Percentiles rank a stretch among this genome's conserved stretches.
phyloP scores from a whole-genome alignment of 2,888 invertebrate genomes.

The Bedellia somnulentella region DNA sequence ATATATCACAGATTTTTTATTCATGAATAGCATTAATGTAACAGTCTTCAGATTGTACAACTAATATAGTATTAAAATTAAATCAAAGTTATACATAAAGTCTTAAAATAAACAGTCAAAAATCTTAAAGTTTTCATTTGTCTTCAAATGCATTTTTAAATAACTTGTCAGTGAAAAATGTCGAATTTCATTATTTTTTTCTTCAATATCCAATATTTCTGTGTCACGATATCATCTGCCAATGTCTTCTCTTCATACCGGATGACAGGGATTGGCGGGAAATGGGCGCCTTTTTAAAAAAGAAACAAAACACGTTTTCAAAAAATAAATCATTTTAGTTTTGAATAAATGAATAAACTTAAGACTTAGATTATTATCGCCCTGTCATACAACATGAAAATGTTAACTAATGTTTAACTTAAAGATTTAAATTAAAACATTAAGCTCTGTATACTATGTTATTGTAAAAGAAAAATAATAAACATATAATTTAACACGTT shows the following conservation, averaged over 20 bases:
- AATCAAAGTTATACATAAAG: too few relatives aligned
- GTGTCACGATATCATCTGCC: slow-evolving; percentile 15
- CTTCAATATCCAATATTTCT: too few relatives aligned
- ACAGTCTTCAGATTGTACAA: too few relatives aligned
- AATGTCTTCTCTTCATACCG: slow-evolving; percentile 26
- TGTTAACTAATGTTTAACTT: slow-evolving; percentile 8
- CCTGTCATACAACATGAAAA: slow-evolving; percentile 3
- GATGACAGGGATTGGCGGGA: slow-evolving; percentile 23
- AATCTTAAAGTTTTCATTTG: too few relatives aligned
- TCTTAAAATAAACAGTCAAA: too few relatives aligned
- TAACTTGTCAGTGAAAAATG: too few relatives aligned
- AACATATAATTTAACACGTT: background rate
- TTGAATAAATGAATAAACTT: background rate
- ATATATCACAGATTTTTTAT: too few relatives aligned
- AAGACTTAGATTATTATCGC: slow-evolving; percentile 10
- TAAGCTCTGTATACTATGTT: background rate
- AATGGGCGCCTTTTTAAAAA: too few relatives aligned
- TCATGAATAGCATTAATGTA: too few relatives aligned
- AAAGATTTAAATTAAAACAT: slow-evolving; percentile 6
- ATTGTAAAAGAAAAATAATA: background rate
- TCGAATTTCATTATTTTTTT: too few relatives aligned
- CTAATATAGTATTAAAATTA: too few relatives aligned
- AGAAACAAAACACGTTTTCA: background rate
- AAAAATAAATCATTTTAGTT: background rate
- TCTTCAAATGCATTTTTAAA: too few relatives aligned